Base-by-base conservation (phyloP, 2,113 vertebrate genomes). In the Lethenteron camtschaticum region DNA sequence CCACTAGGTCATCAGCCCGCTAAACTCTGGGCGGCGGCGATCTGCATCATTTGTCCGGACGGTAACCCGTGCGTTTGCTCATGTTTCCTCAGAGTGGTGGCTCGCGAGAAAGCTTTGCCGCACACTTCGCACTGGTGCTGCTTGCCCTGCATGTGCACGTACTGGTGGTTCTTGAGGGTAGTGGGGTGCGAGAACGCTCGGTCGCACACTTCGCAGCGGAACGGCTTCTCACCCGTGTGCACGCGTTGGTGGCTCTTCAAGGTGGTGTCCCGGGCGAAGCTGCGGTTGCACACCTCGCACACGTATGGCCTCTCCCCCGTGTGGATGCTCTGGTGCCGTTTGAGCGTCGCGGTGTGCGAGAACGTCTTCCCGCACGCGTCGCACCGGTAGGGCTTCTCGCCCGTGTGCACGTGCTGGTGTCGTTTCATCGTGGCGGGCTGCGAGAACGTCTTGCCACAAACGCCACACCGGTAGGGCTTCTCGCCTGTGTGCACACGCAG, bases 181-280 rank as follows among this genome's bases (percentile, higher is more conserved):
- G 63, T 66, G n/a, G n/a, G 63, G n/a, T 66, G 63, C n/a, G 63
- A 16, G 24, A 66, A 66, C 63, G n/a, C n/a, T 66, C 24, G n/a
- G n/a, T 66, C 63, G 24, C 63, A 66, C n/a, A 66, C 24, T n/a
- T 66, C n/a, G 63, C 63, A 66, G n/a, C 24, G n/a, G 63, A 16
- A 66, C n/a, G 63, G 63, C 9, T 24, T n/a, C 63, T 66, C 63
- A 66, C 63, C 63, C 24, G 63, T 66, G 63, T 66, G 63, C 24
- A 66, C 63, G n/a, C 63, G n/a, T 24, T 9, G n/a, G 63, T 66
- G 63, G n/a, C n/a, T 66, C 24, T 24, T n/a, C n/a, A 66, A 24
- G n/a, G n/a, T 24, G 24, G n/a, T 66, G 2, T 63, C 16, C 13
- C 16, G 16, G 13, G 13, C 13, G 59, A 63, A 63, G 13, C 16